Base-by-base conservation (phyloP, 2,113 vertebrate genomes). In the Sinocyclocheilus anshuiensis region DNA sequence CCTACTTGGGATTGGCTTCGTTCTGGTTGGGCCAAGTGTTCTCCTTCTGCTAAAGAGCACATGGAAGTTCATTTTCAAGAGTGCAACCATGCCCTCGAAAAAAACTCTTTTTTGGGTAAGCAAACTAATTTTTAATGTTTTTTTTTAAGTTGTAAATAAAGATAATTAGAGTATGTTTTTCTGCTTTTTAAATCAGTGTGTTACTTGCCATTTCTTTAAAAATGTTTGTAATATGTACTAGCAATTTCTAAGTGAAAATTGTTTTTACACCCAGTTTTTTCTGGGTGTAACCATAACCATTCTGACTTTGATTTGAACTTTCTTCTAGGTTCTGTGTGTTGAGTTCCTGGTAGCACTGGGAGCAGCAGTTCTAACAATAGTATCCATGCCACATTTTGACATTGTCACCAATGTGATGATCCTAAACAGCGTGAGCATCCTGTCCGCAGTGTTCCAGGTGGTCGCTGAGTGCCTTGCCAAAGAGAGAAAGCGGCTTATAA, bases 341-440 rank as follows among this genome's bases (percentile, higher is more conserved):
- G 94, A 94, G 85, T 79, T 91, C 1, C 5, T 93, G 55, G 93
- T 89, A 39, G 88, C 91, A 10, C 45, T 63, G 3, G 92, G 93
- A 9, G 87, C 91, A 4, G 90, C 90, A 0, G 20, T 94, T 13
- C 92, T 95, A 33, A 91, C 91, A 2, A 86, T 95, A 0, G 90
- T 92, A 1, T 91, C 92, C 0, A 94, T 95, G 94, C 94, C 94
- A 8, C 90, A 92, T 55, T 84, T 95, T 77, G 94, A 95, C 90
- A 92, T 95, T 7, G 87, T 94, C 71, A 94, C 91, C 59, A 95
- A 95, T 18, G 89, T 91, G 33, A 91, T 89, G 4, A 90, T 95
- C 16, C 89, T 95, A 42, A 94, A 93, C n/a, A 65, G 90, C 5
- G 89, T 94, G 0, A 91, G 91, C 24, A 1, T 94, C 77, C 15